These are phyloP conservation scores for Ctenomys sociabilis DNA, from an alignment of 2,113 vertebrate species.

Conservation along the genomic window DNA sequence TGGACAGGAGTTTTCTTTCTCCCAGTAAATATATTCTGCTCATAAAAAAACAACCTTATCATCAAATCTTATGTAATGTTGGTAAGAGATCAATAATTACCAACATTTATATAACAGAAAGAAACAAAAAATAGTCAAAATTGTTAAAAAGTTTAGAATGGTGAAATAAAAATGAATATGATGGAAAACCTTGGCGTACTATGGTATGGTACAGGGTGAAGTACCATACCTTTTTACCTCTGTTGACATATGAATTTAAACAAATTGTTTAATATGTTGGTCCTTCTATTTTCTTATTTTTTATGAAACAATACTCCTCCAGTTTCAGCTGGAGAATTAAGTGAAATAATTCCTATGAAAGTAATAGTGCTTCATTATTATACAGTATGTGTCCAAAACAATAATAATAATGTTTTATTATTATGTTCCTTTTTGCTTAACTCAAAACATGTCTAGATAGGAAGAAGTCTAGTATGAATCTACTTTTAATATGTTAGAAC, in stretches of 20 bases:
- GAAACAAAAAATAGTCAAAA: not conserved
- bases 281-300: not conserved
- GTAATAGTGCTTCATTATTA: not conserved
- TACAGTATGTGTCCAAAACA: not conserved
- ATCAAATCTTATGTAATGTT: not conserved
- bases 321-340: not conserved
- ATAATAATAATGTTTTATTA: not conserved
- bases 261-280: not conserved
- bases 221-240: not conserved
- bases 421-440: not conserved
- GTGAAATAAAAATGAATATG: not conserved
- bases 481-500: not conserved
- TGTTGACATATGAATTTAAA: not conserved
- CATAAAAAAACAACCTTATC: too few species aligned
- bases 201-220: not conserved
- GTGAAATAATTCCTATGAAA: conserved; percentile 6
- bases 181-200: not conserved
- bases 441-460: not conserved
- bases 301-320: not conserved
- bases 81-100: not conserved
- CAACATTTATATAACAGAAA: not conserved
- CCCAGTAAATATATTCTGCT: too few species aligned
- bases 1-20: too few species aligned
- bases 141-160: not conserved
- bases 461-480: not conserved